These are phyloP conservation scores for Montipora foliosa DNA, from an alignment of 64 coral and sea anemone species.

Conservation along the genomic window DNA sequence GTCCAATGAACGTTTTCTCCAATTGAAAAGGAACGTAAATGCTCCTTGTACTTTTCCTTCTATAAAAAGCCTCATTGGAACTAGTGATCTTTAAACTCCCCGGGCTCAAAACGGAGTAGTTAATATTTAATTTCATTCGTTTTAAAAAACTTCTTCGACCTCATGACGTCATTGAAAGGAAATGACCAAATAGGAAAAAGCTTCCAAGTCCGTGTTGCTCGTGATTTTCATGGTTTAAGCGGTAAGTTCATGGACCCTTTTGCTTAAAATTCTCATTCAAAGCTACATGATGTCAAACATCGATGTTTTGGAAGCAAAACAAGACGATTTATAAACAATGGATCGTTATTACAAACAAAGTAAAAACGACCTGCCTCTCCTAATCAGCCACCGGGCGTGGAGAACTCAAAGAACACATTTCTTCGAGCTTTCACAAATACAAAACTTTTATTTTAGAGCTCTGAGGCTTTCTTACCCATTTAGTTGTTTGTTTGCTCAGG, in stretches of 20 bases:
- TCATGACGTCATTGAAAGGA: constrained; percentile 56
- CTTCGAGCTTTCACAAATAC: background rate
- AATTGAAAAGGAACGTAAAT: background rate
- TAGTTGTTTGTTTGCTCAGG: background rate
- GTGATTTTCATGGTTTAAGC: constrained; percentile 13
- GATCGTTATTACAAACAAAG: constrained; percentile 44
- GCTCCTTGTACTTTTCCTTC: background rate
- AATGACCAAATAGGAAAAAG: constrained; percentile 40
- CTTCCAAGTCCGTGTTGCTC: background rate
- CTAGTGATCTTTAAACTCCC: background rate
- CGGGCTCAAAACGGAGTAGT: background rate
- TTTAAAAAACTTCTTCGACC: background rate
- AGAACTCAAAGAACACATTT: background rate
- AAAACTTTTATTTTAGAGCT: background rate
- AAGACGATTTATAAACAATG: constrained; percentile 27
- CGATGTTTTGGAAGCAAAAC: background rate
- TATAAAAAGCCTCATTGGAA: background rate
- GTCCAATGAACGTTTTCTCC: background rate
- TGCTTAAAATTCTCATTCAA: background rate
- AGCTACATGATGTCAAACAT: background rate
- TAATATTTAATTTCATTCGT: constrained; percentile 31
- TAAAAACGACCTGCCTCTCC: constrained; percentile 23
- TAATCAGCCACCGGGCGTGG: background rate
- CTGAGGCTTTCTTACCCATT: background rate
- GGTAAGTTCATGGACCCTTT: constrained; percentile 3